Base-by-base conservation (phyloP, 2,888 invertebrate species). In the Caenorhabditis doughertyi region DNA sequence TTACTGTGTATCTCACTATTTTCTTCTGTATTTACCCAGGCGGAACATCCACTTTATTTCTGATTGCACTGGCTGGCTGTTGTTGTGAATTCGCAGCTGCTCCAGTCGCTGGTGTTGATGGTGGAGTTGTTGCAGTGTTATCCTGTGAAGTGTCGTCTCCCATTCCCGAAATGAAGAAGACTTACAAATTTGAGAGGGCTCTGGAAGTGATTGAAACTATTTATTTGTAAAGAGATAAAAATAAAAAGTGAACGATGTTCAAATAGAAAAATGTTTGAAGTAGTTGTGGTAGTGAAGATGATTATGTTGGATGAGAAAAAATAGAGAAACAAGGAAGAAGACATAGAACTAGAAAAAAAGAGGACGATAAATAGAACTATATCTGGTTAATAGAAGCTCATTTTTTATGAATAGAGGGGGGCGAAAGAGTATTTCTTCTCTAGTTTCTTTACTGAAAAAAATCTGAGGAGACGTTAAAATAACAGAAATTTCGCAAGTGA, bases 171-270 rank as follows among this genome's bases (percentile, higher is more conserved):
- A n/a, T n/a, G 18, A n/a, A 32, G 55, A 49, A 65, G 49, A 60
- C 60, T 76, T 39, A 25, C 79, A 79, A 79, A 79, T 79, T 79
- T 79, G 79, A 79, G 79, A 79, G 21, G 70, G 16, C 51, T 76
- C 76, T 76, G 67, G 11, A 67, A 70, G 16, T 39, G 8, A 21
- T 49, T 47, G 13, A 51, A 51, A 25, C 3, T n/a, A 39, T 11
- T 25, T 18, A 23, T 18, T 16, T 21, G 9, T 2, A 32, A 9
- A 65, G n/a, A 16, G 49, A 29, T 18, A 35, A 49, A 18, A 64
- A 29, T 29, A 44, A 32, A 32, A n/a, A n/a, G n/a, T n/a, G n/a
- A n/a, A n/a, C n/a, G n/a, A n/a, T n/a, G n/a, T n/a, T n/a, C n/a
- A n/a, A n/a, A n/a, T n/a, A n/a, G n/a, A n/a, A n/a, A 42, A 7